Conservation (phyloP, 2,113 vertebrate species). For the Actinemys pallida region DNA sequence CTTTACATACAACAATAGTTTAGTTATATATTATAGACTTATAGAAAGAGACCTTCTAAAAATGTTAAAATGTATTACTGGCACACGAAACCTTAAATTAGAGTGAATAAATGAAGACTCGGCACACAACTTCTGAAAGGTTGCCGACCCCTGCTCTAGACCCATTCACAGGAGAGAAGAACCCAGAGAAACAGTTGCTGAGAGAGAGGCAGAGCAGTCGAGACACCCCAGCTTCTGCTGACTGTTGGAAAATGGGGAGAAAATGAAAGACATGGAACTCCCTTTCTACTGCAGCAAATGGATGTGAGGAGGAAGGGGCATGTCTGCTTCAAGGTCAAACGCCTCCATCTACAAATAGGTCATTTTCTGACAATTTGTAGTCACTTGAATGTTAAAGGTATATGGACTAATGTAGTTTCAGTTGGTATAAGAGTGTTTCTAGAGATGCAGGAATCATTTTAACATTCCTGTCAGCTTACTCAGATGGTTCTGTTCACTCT, state of each 20-base stretch:
- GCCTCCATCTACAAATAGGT: background rate
- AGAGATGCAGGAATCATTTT: background rate
- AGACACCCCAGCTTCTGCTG: fast-evolving
- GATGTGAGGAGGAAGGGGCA: background rate
- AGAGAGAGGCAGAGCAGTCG: background rate
- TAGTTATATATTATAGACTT: no score
- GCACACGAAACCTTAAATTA: no score
- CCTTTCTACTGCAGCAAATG: background rate
- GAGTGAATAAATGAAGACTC: no score
- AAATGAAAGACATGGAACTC: background rate
- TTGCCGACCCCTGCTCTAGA: background rate
- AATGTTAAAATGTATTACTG: no score
- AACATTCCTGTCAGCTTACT: background rate
- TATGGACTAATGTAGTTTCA: background rate
- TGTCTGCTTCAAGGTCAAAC: background rate
- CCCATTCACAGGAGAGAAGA: background rate
- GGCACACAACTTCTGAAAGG: no score
- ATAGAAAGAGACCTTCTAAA: no score
- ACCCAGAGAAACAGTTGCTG: background rate
- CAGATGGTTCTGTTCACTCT: background rate
- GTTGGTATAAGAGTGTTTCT: background rate
- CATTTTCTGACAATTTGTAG: background rate
- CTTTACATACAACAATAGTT: no score
- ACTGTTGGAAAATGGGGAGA: background rate
- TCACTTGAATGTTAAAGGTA: background rate